These are phyloP conservation scores for Maconellicoccus hirsutus DNA, from an alignment of 1,140 invertebrate species.

Conservation along the genomic window DNA sequence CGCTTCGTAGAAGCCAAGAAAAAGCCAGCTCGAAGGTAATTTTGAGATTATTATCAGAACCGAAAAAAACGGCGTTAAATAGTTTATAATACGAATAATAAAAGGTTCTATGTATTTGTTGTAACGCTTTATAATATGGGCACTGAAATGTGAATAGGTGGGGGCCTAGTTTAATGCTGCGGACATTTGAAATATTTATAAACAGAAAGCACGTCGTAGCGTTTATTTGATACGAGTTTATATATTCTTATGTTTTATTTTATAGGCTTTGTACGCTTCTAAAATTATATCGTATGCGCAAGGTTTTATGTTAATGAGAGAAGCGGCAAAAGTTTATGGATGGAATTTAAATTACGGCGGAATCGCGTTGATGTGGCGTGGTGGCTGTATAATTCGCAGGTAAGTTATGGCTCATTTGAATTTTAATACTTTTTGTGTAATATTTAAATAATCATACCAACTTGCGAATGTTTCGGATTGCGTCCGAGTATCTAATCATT, in stretches of 20 bases:
- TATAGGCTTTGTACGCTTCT: slow-evolving; percentile 85
- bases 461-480: background rate
- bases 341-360: slow-evolving; percentile 98
- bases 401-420: slow-evolving; percentile 31
- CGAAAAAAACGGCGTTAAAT: no score
- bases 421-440: slow-evolving; percentile 5
- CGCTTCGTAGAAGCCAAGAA: no score
- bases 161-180: no score
- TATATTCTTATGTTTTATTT: slow-evolving; percentile 27
- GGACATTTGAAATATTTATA: slow-evolving; percentile 34
- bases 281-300: slow-evolving; percentile 99
- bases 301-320: slow-evolving; percentile 95
- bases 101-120: no score
- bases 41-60: no score
- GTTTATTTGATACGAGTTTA: background rate
- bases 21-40: no score
- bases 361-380: slow-evolving; percentile 99
- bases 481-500: background rate
- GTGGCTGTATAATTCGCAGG: slow-evolving; percentile 97
- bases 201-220: background rate
- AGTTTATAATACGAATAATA: no score
- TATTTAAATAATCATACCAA: background rate
- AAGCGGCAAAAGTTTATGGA: slow-evolving; percentile 78
- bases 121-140: no score
- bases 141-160: no score